Base-by-base conservation (phyloP, 2,113 vertebrate genomes). In the Peromyscus maniculatus region DNA sequence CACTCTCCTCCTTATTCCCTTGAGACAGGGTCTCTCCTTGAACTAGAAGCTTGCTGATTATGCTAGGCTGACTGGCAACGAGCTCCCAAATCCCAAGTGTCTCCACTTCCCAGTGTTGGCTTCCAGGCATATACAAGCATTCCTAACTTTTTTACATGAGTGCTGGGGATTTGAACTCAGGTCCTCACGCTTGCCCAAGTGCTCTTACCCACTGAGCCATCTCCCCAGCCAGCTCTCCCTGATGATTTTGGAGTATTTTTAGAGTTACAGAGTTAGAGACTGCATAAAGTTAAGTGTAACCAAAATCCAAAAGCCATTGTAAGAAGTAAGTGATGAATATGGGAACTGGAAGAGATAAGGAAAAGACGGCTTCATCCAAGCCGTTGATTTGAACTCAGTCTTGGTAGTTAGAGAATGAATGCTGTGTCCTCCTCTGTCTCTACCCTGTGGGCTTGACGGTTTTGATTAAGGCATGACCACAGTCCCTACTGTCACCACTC, bases 401-500 rank as follows among this genome's bases (percentile, higher is more conserved):
- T 5, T 95, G 80, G n/a, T 72, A 95, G 80, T 52, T 49, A 2
- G 4, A 12, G 72, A 71, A n/a, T 77, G 67, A 67, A 71, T 28
- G 16, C n/a, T 80, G 21, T 66, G 64, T 88, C 62, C 43, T 88
- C 67, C 43, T 43, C 16, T 79, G 8, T 74, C 78, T 77, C 31
- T 49, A 22, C 33, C 33, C 39, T 67, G 8, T 43, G 15, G 57
- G 90, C 39, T 8, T 82, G 49, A 77, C 52, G 78, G 36, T 16
- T 86, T 95, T 95, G 93, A 89, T 93, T 97, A 84, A 77, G 24
- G 12, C 5, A 19, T 8, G 28, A 16, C 69, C 84, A 78, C 12
- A 55, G 3, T 92, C 86, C 78, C 89, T 74, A 39, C 86, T 93
- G 16, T 95, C 10, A 21, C 15, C 97, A 75, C 31, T 96, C 91